Evolutionary conservation across 2,888 invertebrate genomes (phyloP), one percentile per base, ranked within the genome.

Genomic region (Conchocele bisecta): DNA sequence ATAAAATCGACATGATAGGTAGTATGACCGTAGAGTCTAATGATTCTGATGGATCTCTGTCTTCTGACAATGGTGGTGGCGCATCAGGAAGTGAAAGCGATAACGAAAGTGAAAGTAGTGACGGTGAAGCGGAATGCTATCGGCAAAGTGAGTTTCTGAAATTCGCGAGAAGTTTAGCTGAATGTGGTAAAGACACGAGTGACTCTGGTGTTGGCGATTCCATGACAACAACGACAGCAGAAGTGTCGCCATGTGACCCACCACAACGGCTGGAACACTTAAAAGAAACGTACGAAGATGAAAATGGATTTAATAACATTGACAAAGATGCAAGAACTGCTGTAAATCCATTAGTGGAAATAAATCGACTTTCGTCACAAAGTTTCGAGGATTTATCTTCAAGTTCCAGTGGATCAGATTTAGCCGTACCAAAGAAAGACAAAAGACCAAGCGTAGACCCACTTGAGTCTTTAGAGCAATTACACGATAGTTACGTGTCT

Each of bases 361-460:
- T n/a, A n/a, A n/a, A n/a, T n/a, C n/a, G n/a, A n/a, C n/a, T n/a
- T n/a, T 50, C 54, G 20, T 26, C 57, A 9, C 58, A 67, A 15
- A 75, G 65, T 63, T 60, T 57, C 53, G 70, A 74, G 42, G 67
- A 68, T 48, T 63, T 66, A 15, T 69, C 74, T 1, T 79, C 75
- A 26, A 83, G 83, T 50, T 82, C 81, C 0, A 70, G 69, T 35
- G 81, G 79, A 9, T 66, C 67, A 24, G 80, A 77, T 17, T 42
- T 50, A n/a, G 79, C 71, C 7, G 69, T 58, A 22, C 59, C 39
- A 22, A 73, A 64, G 11, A 79, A 56, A 22, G 75, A 75, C 28
- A 85, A 84, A 66, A 64, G 84, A 13, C 57, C 64, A 9, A 87
- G 85, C 57, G 53, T 83, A 7, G 88, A 88, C 60, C 87, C 86